Evolutionary conservation across 53 echinoderm and acorn worm species (phyloP), one percentile per base, ranked within the genome.

Genomic region (Temnopleurus reevesii): DNA sequence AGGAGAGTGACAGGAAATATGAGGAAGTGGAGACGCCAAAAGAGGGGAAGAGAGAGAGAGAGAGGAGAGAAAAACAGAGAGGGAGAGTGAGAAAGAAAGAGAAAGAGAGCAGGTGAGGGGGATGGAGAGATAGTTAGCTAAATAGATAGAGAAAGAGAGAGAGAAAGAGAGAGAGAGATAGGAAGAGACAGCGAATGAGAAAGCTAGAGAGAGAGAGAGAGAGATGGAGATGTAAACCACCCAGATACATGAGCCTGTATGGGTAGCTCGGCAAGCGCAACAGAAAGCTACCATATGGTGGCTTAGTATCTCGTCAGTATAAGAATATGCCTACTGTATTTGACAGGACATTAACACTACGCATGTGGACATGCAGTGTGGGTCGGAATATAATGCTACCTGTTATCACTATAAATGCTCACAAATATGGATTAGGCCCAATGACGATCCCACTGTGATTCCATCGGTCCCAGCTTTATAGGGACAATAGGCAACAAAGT

Each of bases 241-340:
- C 66, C 66, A 41, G 66, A 36, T 36, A 38, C 5, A 10, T 36
- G 66, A 66, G 61, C 31, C 41, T n/a, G 66, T 66, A 35, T 66
- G 66, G 66, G 38, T 38, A 66, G 66, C 66, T 7, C n/a, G 66
- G 36, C 31, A 38, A n/a, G 26, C 4, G 66, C 41, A 0, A 12
- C 38, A n/a, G n/a, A 66, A 66, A 66, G 36, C 66, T 66, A 66
- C 66, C 66, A 66, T 66, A 66, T 66, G 66, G 66, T 66, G 66
- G 38, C 38, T 66, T 66, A 66, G 66, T 38, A 66, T n/a, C 5
- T 66, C 41, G 1, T 38, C 19, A 3, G 19, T 9, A 41, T 66
- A n/a, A 21, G 66, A 66, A 38, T 66, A 66, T 66, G 19, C 36
- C n/a, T n/a, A n/a, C n/a, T n/a, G n/a, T n/a, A n/a, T n/a, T n/a